phyloP scores from a whole-genome alignment of 1,140 invertebrate species.

The Hylaeus volcanicus region DNA sequence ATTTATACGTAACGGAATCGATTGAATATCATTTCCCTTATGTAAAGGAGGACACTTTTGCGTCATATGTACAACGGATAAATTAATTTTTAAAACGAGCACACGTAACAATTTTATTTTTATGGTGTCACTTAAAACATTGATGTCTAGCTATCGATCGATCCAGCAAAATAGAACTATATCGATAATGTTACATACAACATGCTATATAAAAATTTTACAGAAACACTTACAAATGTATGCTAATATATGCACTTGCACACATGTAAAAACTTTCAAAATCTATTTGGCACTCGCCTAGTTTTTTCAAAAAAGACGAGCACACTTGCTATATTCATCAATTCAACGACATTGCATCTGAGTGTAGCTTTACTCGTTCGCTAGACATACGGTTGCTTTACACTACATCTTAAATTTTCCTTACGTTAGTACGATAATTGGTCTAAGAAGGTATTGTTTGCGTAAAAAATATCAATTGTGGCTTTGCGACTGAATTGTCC shows the following conservation, averaged over 20 bases:
- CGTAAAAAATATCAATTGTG: slow-evolving; percentile 59
- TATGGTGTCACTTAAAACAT: not conserved
- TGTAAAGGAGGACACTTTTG: not conserved
- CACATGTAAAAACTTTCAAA: slow-evolving; percentile 73
- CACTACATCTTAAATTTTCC: slow-evolving; percentile 40
- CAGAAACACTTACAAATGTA: slow-evolving; percentile 42
- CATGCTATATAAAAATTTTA: slow-evolving; percentile 58
- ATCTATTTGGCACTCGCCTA: slow-evolving; percentile 75
- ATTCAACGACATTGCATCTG: slow-evolving; percentile 78
- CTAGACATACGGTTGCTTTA: slow-evolving; percentile 59
- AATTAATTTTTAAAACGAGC: not conserved
- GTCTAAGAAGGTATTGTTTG: slow-evolving; percentile 59
- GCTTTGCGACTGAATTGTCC: slow-evolving; percentile 33
- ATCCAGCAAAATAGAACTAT: slow-evolving; percentile 35
- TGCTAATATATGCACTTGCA: slow-evolving; percentile 38
- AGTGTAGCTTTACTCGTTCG: slow-evolving; percentile 54
- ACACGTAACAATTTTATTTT: not conserved
- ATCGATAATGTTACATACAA: slow-evolving; percentile 23
- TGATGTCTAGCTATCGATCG: slow-evolving; percentile 20
- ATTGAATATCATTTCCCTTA: not conserved
- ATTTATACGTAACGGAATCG: not conserved
- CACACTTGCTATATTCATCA: slow-evolving; percentile 75
- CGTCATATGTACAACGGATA: not conserved
- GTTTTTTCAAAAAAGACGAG: slow-evolving; percentile 71
- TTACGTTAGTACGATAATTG: slow-evolving; percentile 58